Base-by-base conservation (phyloP, 2,113 vertebrate genomes). In the Cyrtonyx montezumae region DNA sequence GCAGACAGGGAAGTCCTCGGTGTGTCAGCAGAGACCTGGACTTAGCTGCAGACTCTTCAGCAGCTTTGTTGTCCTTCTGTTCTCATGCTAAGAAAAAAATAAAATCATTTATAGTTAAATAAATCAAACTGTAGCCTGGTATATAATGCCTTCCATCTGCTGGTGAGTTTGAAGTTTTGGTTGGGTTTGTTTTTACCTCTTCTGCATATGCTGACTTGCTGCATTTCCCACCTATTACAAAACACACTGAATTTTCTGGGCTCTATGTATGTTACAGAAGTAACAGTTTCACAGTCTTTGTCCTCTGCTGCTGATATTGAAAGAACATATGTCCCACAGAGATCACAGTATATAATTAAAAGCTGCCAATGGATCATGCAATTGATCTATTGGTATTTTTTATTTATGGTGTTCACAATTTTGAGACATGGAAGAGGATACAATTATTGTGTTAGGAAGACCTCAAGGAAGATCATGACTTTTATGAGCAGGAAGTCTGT, bases 11-110 rank as follows among this genome's bases (percentile, higher is more conserved):
- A 4, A 58, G 11, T 68, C 18, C 8, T 36, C 0, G 0, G 14
- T n/a, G 21, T 3, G 25, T 3, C 25, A 43, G 1, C 0, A 1
- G 12, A 68, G 9, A 1, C 18, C 9, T 2, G 3, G 4, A 28
- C 28, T 51, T 2, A 1, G 4, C 3, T 67, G 25, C 32, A 51
- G 13, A 51, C 25, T 51, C 23, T 51, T 51, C 25, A 26, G 4
- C 49, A 51, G 25, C 13, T 51, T 51, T 26, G 25, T 15, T 51
- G 25, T 25, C 49, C 25, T 51, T 26, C 49, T 51, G 25, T 51
- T 26, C 25, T 11, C 49, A 51, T 51, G 25, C 49, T 26, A 51
- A 51, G 49, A 51, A 51, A 51, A 51, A 14, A 48, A 49, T 40
- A 26, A 14, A 49, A 25, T 51, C 13, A 51, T 25, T 51, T 51